Evolutionary conservation across 2,113 vertebrate species (phyloP).

Genomic region (Parus major): DNA sequence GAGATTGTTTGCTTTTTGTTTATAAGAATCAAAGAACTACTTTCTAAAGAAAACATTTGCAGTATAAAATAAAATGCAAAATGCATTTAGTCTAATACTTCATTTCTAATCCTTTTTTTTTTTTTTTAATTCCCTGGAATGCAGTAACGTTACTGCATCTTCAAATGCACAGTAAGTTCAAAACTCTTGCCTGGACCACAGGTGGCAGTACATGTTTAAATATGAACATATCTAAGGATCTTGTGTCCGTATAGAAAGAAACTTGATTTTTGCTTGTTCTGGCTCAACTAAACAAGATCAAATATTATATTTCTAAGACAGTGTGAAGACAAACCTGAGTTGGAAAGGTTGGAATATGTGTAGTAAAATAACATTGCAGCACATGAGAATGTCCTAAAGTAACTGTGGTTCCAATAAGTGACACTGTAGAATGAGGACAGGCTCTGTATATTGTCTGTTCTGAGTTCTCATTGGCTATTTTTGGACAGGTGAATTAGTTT

Average conservation of each 20-base stretch:
- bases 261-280: background rate
- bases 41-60: background rate
- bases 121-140: background rate
- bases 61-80: background rate
- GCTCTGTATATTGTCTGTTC: background rate
- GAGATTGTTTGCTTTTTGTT: background rate
- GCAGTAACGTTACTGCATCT: background rate
- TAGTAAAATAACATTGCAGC: background rate
- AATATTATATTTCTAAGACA: background rate
- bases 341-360: background rate
- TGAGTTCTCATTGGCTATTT: background rate
- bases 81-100: background rate
- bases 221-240: background rate
- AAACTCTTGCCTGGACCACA: slow-evolving; percentile 18
- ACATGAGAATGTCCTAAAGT: background rate
- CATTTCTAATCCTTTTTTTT: background rate
- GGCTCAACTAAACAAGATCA: background rate
- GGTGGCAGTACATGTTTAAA: slow-evolving; percentile 25
- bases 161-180: background rate
- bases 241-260: background rate
- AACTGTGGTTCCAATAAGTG: background rate
- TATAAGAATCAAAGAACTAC: background rate
- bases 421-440: background rate
- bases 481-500: background rate
- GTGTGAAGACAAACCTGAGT: background rate